Percentiles rank a stretch among this genome's conserved stretches.
phyloP scores from a whole-genome alignment of 2,888 invertebrate genomes.

The Blomia tropicalis region DNA sequence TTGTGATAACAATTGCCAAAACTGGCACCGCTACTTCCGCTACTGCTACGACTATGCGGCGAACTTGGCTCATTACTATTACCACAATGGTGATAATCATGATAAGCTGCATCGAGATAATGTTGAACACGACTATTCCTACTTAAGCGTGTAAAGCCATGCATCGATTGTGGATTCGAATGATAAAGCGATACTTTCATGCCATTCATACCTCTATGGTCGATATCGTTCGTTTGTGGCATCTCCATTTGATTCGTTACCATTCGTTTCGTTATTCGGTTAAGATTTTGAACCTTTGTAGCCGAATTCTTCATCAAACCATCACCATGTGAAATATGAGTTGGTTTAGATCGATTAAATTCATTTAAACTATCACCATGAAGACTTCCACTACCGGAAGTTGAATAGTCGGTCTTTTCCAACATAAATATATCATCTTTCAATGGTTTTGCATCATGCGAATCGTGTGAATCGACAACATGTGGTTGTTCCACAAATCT shows the following conservation, averaged over 20 bases:
- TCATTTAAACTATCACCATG: not conserved
- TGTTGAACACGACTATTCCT: slow-evolving; percentile 12
- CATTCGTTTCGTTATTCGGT: not conserved
- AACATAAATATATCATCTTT: slow-evolving; percentile 11
- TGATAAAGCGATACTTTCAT: no score
- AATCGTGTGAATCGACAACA: not conserved
- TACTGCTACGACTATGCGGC: slow-evolving; percentile 7
- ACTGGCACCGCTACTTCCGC: not conserved
- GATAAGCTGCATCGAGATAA: not conserved
- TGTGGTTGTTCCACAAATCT: not conserved
- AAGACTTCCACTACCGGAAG: not conserved
- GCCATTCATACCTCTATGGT: no score
- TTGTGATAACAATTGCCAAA: no score
- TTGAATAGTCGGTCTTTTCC: not conserved
- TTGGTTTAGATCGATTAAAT: not conserved
- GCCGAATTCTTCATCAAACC: not conserved
- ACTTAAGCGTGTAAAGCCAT: not conserved
- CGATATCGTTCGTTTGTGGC: not conserved
- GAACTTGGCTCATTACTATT: not conserved
- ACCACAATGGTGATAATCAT: not conserved
- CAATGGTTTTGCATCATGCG: not conserved
- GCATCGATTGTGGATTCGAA: no score
- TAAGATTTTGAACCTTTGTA: not conserved
- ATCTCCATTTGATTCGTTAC: not conserved
- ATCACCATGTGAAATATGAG: not conserved